Conservation (phyloP, 1,140 invertebrate species). For the Sinonovacula constricta region DNA sequence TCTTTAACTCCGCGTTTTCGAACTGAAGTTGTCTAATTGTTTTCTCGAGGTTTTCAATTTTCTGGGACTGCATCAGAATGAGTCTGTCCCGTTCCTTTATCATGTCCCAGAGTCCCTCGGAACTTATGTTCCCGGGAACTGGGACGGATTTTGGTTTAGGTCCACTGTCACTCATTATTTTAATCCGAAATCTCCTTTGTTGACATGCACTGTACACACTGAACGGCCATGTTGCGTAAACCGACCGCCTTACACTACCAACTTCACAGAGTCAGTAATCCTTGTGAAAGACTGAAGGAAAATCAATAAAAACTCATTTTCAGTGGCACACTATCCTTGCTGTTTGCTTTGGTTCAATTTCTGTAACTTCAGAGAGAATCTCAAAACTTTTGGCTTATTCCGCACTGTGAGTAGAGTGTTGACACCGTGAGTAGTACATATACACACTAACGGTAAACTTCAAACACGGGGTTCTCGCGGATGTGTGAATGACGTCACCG, state of each 20-base stretch:
- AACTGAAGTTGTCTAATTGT: constrained; percentile 29
- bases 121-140: constrained; percentile 10
- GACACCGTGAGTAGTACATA: background rate
- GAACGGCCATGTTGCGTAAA: constrained; percentile 46
- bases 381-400: too few relatives aligned
- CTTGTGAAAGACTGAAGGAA: background rate
- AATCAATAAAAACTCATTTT: constrained; percentile 50
- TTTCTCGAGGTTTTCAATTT: constrained; percentile 40
- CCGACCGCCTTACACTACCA: background rate
- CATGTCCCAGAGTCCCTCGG: constrained; percentile 29
- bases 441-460: constrained; percentile 21
- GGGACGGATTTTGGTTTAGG: background rate
- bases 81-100: constrained; percentile 44
- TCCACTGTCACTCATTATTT: background rate
- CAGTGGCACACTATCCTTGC: constrained; percentile 1
- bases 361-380: too few relatives aligned
- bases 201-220: background rate
- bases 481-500: constrained; percentile 51
- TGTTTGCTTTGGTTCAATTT: too few relatives aligned
- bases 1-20: constrained; percentile 40
- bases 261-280: too few relatives aligned
- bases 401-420: too few relatives aligned
- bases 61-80: constrained; percentile 45
- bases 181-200: background rate
- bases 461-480: constrained; percentile 43